A percentile compares a stretch with the other conserved stretches of the same genome.
phyloP scores from a whole-genome alignment of 2,113 vertebrate species.

The Hyperopisus bebe region DNA sequence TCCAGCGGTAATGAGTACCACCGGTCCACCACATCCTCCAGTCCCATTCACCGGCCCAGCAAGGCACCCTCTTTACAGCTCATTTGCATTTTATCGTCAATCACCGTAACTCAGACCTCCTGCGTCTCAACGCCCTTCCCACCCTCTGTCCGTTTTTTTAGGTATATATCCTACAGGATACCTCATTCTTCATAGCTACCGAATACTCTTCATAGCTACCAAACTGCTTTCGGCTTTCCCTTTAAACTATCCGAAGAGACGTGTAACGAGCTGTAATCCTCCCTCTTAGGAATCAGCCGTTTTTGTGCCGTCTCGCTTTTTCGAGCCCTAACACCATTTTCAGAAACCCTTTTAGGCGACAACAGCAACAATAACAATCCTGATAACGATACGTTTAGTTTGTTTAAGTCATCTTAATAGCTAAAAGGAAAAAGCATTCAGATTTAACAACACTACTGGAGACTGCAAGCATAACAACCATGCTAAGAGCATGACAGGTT shows the following conservation, averaged over 20 bases:
- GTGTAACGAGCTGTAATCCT: not conserved
- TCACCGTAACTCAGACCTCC: not conserved
- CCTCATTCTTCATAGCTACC: not conserved
- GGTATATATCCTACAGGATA: not conserved
- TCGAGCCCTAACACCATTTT: not conserved
- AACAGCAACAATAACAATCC: not conserved
- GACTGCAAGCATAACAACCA: not conserved
- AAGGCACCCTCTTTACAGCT: not conserved
- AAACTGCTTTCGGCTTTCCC: not conserved
- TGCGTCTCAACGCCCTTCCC: not conserved
- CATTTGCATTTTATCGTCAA: conserved; percentile 6
- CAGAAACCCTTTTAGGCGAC: not conserved
- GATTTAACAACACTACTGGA: not conserved
- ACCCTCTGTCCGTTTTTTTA: not conserved
- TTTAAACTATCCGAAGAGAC: not conserved
- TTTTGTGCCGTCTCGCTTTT: not conserved
- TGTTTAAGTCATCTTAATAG: not conserved
- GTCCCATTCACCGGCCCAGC: not conserved
- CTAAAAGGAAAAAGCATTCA: not conserved
- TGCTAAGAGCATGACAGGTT: not conserved
- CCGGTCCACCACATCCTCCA: not conserved
- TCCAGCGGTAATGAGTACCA: not conserved
- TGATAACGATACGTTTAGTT: not conserved
- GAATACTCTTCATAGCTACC: not conserved
- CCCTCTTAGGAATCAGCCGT: not conserved